phyloP scores from a whole-genome alignment of 2,797 vertebrate species.

The Typhlichthys eigenmanni region DNA sequence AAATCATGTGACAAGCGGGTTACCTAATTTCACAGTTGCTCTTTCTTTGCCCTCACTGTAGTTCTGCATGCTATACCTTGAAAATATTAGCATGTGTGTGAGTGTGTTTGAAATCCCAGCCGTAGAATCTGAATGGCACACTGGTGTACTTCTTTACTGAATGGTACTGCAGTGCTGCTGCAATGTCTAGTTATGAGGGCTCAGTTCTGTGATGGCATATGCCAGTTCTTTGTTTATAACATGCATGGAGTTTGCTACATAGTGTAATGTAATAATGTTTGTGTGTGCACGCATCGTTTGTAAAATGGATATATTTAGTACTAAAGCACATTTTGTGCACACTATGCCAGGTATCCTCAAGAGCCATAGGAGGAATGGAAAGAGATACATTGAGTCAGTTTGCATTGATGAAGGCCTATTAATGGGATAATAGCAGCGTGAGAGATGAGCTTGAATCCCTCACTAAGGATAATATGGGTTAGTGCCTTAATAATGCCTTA shows the following conservation, averaged over 20 bases:
- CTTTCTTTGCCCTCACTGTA: background rate
- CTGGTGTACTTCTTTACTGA: slow-evolving; percentile 26
- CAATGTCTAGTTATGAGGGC: slow-evolving; percentile 40
- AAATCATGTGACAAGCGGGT: slow-evolving; percentile 10
- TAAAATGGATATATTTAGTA: too few species aligned
- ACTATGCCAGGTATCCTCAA: too few species aligned
- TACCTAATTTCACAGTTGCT: background rate
- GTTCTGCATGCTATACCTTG: slow-evolving; percentile 17
- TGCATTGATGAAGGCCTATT: too few species aligned
- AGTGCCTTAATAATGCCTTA: too few species aligned
- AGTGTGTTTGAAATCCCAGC: slow-evolving; percentile 2
- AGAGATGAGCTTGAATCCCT: too few species aligned
- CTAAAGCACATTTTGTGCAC: too few species aligned
- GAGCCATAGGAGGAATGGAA: too few species aligned
- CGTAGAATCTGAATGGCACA: slow-evolving; percentile 9
- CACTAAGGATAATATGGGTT: too few species aligned
- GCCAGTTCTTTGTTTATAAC: background rate
- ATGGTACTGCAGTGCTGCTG: slow-evolving; percentile 48
- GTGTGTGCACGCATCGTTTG: slow-evolving; percentile 33
- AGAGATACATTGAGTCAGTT: too few species aligned
- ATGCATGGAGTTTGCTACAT: slow-evolving; percentile 15
- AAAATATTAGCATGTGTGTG: slow-evolving; percentile 11
- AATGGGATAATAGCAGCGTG: too few species aligned
- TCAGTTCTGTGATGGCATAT: slow-evolving; percentile 24
- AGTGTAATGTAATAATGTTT: slow-evolving; percentile 9